A percentile compares a stretch with the other conserved stretches of the same genome.
Conservation (phyloP, 2,888 invertebrate genomes). For the Hirtodrosophila alboralis region DNA sequence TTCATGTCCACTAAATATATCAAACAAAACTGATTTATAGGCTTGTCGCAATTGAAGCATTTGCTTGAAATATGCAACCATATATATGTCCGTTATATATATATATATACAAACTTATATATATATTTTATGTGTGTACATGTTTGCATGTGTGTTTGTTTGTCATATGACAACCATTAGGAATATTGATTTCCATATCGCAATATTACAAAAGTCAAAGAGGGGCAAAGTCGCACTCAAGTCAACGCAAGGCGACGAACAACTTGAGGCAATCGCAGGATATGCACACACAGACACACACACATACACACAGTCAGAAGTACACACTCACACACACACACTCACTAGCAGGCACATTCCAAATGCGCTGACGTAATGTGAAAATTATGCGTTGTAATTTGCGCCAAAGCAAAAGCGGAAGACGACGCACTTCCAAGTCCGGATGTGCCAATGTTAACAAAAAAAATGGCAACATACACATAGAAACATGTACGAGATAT, state of each 20-base stretch:
- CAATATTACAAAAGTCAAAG: slow-evolving; percentile 54
- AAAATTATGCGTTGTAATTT: slow-evolving; percentile 80
- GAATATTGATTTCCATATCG: slow-evolving; percentile 77
- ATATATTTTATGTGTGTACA: background rate
- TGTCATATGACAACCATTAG: slow-evolving; percentile 70
- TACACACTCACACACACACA: slow-evolving; percentile 5
- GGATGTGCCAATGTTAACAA: slow-evolving; percentile 55
- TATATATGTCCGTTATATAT: background rate
- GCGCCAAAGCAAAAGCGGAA: slow-evolving; percentile 72
- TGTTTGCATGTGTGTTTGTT: slow-evolving; percentile 7
- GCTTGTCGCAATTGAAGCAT: background rate
- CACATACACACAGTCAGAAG: slow-evolving; percentile 12
- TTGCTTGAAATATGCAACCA: background rate
- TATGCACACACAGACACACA: slow-evolving; percentile 22
- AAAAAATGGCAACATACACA: slow-evolving; percentile 33
- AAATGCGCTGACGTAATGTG: slow-evolving; percentile 73
- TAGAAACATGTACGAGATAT: slow-evolving; percentile 22
- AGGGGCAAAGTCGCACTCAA: slow-evolving; percentile 29
- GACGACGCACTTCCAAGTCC: slow-evolving; percentile 67
- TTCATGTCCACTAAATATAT: slow-evolving; percentile 36
- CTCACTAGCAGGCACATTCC: slow-evolving; percentile 1
- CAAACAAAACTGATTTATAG: background rate
- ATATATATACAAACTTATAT: background rate
- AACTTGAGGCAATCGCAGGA: slow-evolving; percentile 37
- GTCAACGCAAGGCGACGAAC: slow-evolving; percentile 2